Evolutionary conservation across 2,888 invertebrate genomes (phyloP), one percentile per base, ranked within the genome.

Genomic region (Matsumyia berberina): DNA sequence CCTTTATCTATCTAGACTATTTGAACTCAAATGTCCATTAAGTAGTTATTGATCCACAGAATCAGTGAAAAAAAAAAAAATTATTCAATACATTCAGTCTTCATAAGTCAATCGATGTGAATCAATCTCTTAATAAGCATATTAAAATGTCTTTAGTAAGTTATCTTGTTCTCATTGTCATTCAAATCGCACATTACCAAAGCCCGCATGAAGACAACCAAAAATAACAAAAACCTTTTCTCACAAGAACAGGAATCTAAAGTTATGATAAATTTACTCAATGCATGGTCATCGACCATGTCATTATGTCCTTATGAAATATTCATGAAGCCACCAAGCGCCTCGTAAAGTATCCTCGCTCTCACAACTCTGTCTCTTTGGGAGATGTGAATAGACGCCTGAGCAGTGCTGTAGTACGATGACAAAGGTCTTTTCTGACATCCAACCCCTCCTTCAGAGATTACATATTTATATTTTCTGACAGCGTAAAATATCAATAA

Each of bases 281-380:
- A 80, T 74, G 74, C 74, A 80, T 80, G 83, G 79, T 79, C 83
- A 83, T 79, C 73, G 79, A 83, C 73, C 79, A 83, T 83, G 72
- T 83, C 79, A 85, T 85, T 85, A 85, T 74, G 57, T 74, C 44
- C 69, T 60, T 51, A 85, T 85, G 85, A 85, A 85, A 85, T 80
- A 85, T 85, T 85, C 85, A 85, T 85, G 74, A 85, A 46, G 62
- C 64, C 69, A 80, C 57, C 33, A 64, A 80, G 64, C 64, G 58
- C 15, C 64, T 64, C 64, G 44, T 39, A 62, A 77, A 82, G 49
- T 57, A 64, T 74, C 80, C 69, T 64, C 42, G 29, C 24, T 29
- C 12, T 1, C 53, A 7, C 33, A 37, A 7, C 29, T 35, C 17
- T 53, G 35, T 15, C 42, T 42, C 19, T n/a, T 46, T 42, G 12